Base-by-base conservation (phyloP, 2,888 invertebrate genomes). In the Polia nebulosa region DNA sequence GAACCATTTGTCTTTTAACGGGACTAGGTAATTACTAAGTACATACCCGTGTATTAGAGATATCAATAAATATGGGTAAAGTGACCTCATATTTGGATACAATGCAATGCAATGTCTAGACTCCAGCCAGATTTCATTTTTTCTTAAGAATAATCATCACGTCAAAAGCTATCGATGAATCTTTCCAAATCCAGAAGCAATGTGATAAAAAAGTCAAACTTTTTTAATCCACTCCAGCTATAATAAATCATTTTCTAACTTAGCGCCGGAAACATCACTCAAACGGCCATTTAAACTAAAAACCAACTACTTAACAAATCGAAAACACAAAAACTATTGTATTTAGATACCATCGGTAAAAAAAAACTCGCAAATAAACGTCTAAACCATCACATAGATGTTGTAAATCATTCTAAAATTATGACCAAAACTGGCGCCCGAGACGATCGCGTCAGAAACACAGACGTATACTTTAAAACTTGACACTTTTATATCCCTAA, bases 381-480 rank as follows among this genome's bases (percentile, higher is more conserved):
- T 90, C 87, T 78, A 62, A 73, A 52, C 61, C 79, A 87, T 86
- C 85, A 88, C 87, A 84, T 87, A 84, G 78, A 72, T 70, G 81
- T 73, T 70, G 85, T 95, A 94, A 95, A 95, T 95, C 95, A 94
- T 90, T 92, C 91, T 83, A 90, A 92, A 92, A 93, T 93, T 91
- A 91, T 89, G 87, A 85, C 86, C 83, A 77, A 86, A 88, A 85
- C 87, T 90, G 85, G 86, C 87, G 87, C 85, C 87, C 78, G 78
- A 69, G 80, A 72, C 80, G 78, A 78, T 75, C 77, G 86, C 80
- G 78, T 78, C 86, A 72, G 77, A 85, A 88, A 89, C 85, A 82
- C 81, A 86, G 84, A 86, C 86, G 81, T 86, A 80, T 57, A 80
- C 80, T 82, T 82, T 84, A 63, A 81, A 84, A 84, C 85, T 85